Evolutionary conservation across 1,140 invertebrate genomes (phyloP), one percentile per base, ranked within the genome.

Genomic region (Cryptotermes secundus): DNA sequence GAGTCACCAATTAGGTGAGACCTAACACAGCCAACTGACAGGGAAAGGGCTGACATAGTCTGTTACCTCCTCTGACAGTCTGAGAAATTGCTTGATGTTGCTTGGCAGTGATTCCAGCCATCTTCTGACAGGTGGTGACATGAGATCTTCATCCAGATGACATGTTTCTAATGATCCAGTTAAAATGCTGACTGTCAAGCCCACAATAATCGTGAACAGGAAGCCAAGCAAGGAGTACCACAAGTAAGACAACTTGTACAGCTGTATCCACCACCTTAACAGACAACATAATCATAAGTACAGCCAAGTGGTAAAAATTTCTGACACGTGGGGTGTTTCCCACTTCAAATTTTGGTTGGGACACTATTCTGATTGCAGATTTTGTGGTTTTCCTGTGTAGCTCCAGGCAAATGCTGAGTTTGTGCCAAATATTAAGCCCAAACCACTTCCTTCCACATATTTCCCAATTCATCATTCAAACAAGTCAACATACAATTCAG

Each of bases 161-260:
- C 89, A 87, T 0, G 91, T 90, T 87, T 94, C 89, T 85, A 92
- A 89, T 14, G 89, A 86, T 4, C 93, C 93, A 12, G 96, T 95
- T 1, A 94, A 86, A 2, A 94, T 90, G 80, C 96, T 96, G 2
- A 96, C 92, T 0, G 93, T 45, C 42, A 95, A 88, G 2, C 96
- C 96, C 24, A 95, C 89, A 6, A 95, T 85, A 38, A 97, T 89
- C 0, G 96, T 96, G 0, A 93, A 89, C 1, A 93, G 85, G 80
- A 93, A 94, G 2, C 95, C 96, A n/a, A 96, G 93, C 38, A 93
- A 92, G n/a, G 94, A 94, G 88, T 95, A 95, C 95, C 95, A 96
- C 86, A 96, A 89, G 88, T 95, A 96, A 42, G 94, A 95, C 80
- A 95, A 90, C 87, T 93, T 89, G 87, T 92, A 95, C 1, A 94